These are phyloP conservation scores for Drosophila barbarae DNA, from an alignment of 2,888 invertebrate species.

Conservation along the genomic window DNA sequence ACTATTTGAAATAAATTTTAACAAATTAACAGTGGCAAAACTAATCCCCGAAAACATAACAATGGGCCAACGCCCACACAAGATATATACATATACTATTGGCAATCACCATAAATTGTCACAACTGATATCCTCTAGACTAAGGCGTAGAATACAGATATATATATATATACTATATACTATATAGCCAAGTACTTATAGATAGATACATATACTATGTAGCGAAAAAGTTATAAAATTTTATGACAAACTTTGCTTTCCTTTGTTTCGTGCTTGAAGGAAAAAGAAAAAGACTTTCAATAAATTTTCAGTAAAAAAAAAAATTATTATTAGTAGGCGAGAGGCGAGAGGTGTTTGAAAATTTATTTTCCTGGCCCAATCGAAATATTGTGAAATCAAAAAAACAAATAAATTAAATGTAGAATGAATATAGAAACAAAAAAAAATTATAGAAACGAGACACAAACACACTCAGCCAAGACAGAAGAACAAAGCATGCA, in stretches of 20 bases:
- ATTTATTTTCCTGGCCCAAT: constrained; percentile 71
- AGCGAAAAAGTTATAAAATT: constrained; percentile 50
- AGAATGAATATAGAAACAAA: constrained; percentile 52
- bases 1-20: constrained; percentile 45
- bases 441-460: constrained; percentile 16
- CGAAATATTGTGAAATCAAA: constrained; percentile 75
- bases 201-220: constrained; percentile 1
- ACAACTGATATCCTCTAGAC: constrained; percentile 47
- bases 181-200: background rate
- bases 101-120: constrained; percentile 46
- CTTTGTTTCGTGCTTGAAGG: constrained; percentile 45
- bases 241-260: constrained; percentile 62
- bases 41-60: constrained; percentile 39
- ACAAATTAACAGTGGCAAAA: constrained; percentile 48
- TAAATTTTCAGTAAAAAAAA: constrained; percentile 46
- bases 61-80: constrained; percentile 40
- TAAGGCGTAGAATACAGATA: constrained; percentile 1
- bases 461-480: constrained; percentile 1
- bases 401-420: constrained; percentile 72
- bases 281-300: constrained; percentile 51
- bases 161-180: constrained; percentile 1
- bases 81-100: constrained; percentile 13
- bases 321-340: constrained; percentile 20
- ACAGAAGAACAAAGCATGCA: constrained; percentile 40
- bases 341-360: constrained; percentile 19